phyloP scores from a whole-genome alignment of 2,888 invertebrate species.

The Thera obeliscata region DNA sequence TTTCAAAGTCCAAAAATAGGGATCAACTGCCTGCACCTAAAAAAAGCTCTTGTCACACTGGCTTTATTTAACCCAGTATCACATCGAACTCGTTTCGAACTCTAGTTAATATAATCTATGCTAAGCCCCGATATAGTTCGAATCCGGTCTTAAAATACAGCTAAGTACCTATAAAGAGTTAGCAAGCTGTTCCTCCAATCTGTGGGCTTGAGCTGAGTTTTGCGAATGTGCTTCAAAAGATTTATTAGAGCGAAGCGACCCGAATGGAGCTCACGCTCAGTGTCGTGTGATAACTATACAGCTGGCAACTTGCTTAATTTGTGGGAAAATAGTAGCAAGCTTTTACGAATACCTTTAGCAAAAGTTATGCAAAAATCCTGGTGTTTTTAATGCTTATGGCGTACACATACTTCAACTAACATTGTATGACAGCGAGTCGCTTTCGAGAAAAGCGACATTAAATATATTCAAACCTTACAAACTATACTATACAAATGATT shows the following conservation, averaged over 20 bases:
- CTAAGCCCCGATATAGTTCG: not conserved
- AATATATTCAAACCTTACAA: no score
- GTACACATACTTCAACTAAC: no score
- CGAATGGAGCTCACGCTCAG: constrained; percentile 19
- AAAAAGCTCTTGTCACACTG: no score
- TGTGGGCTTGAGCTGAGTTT: constrained; percentile 14
- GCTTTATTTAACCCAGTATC: not conserved
- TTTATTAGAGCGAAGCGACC: constrained; percentile 26
- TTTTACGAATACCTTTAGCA: not conserved
- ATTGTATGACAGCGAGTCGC: no score
- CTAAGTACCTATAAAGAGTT: constrained; percentile 3
- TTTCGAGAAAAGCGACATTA: no score
- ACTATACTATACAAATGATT: no score
- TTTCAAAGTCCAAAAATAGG: no score
- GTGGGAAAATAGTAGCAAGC: constrained; percentile 10
- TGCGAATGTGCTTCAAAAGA: constrained; percentile 25
- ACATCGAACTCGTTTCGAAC: not conserved
- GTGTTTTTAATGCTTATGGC: no score
- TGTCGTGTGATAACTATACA: constrained; percentile 23
- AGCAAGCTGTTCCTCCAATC: constrained; percentile 6
- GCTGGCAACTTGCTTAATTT: constrained; percentile 13
- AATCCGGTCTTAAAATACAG: not conserved
- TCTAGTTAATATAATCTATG: not conserved
- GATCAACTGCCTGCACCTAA: no score
- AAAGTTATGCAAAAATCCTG: no score